A percentile compares a stretch with the other conserved stretches of the same genome.
Conservation (phyloP, 2,113 vertebrate species). For the Pavo muticus region DNA sequence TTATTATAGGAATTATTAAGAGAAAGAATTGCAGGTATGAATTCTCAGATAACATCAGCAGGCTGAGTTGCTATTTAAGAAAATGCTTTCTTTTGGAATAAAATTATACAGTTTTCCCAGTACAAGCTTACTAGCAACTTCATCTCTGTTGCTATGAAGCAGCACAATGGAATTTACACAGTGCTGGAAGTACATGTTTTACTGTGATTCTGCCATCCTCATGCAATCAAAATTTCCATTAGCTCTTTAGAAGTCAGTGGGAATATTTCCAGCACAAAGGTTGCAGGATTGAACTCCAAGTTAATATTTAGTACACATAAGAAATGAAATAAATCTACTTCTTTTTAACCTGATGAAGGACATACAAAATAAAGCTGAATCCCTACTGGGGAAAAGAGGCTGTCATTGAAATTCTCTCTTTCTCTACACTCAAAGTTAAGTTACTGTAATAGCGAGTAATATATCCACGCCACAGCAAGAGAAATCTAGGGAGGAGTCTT, state of each 20-base stretch:
- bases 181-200: neutral
- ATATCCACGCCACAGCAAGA: neutral
- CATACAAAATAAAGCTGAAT: slow-evolving; percentile 38
- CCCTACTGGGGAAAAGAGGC: slow-evolving; percentile 19
- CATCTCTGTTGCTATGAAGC: slow-evolving; percentile 28
- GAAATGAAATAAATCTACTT: neutral
- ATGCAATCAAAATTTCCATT: slow-evolving; percentile 51
- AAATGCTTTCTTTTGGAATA: slow-evolving; percentile 64
- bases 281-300: neutral
- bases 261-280: slow-evolving; percentile 7
- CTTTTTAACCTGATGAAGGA: neutral
- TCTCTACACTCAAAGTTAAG: neutral
- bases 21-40: slow-evolving; percentile 41
- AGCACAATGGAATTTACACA: slow-evolving; percentile 31
- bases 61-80: slow-evolving; percentile 26
- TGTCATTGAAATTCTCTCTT: slow-evolving; percentile 18
- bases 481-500: neutral
- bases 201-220: neutral
- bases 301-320: neutral
- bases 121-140: neutral
- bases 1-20: slow-evolving; percentile 54
- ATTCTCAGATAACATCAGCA: slow-evolving; percentile 28
- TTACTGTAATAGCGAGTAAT: neutral
- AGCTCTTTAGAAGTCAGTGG: slow-evolving; percentile 13
- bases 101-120: slow-evolving; percentile 41